Evolutionary conservation across 1,140 invertebrate genomes (phyloP), one percentile per base, ranked within the genome.

Genomic region (Zelostemma sp.): DNA sequence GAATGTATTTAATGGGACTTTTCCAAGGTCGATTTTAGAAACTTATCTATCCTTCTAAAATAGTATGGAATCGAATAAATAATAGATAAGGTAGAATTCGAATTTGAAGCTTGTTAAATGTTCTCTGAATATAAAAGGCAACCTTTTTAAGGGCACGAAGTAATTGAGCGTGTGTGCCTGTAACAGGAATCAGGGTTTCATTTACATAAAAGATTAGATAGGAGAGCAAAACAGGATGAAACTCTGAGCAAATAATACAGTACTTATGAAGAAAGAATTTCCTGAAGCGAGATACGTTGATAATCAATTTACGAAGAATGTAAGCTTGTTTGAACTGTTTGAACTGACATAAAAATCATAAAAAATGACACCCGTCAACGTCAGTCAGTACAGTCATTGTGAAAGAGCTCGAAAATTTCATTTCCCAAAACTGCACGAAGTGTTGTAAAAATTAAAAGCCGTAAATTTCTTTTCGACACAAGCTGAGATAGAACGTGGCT

Each of bases 121-220:
- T 33, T 25, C 16, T 12, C 18, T 12, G n/a, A 41, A 21, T 6
- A 19, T 54, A 54, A 41, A 41, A 25, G 35, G 38, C 38, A 54
- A 14, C 21, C 35, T 54, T 21, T 35, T 54, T 54, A 54, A n/a
- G n/a, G 28, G 18, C 43, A 54, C 11, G n/a, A 21, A 41, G 28
- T 54, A 40, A 54, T 54, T 54, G 35, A 40, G 43, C 38, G 38
- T 54, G 38, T 41, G 50, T 54, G 50, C 16, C 19, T 54, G 18
- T 54, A 40, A 54, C 50, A n/a, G 50, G 17, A 54, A 40, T 54
- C 50, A 31, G 49, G 31, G n/a, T 21, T 54, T 41, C 50, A 54
- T 54, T 54, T 54, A 41, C 50, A 54, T 54, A 54, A 54, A 40
- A 54, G 50, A 54, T 54, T 54, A 54, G 50, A 19, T 54, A 41